A percentile compares a stretch with the other conserved stretches of the same genome.
These are phyloP conservation scores for Brenthis daphne DNA, from an alignment of 2,888 invertebrate genomes.

Conservation along the genomic window DNA sequence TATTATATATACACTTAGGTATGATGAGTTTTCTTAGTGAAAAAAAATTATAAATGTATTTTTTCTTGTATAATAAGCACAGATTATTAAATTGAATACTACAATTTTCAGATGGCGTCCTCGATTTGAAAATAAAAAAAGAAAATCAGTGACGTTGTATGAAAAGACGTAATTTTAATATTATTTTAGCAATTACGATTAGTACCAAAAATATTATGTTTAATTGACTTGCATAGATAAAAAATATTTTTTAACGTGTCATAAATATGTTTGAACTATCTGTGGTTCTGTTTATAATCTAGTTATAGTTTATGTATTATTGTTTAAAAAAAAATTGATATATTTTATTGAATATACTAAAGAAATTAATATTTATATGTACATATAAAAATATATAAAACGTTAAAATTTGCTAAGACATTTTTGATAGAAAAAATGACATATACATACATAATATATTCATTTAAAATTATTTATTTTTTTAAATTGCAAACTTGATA, in stretches of 20 bases:
- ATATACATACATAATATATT: no score
- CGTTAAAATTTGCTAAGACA: no score
- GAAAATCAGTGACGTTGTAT: conserved; percentile 58
- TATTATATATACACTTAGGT: no score
- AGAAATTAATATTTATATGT: not conserved
- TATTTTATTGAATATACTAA: no score
- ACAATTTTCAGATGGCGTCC: conserved; percentile 62
- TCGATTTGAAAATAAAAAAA: conserved; percentile 72
- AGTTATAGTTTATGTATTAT: no score
- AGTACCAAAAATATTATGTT: conserved; percentile 36
- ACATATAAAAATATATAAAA: not conserved
- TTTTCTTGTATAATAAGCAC: no score
- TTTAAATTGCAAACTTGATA: no score
- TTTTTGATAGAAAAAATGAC: no score
- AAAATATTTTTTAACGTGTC: conserved; percentile 6
- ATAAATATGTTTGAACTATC: not conserved
- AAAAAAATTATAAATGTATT: no score
- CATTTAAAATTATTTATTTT: no score
- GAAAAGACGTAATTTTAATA: conserved; percentile 50
- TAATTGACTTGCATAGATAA: conserved; percentile 28
- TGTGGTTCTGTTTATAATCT: not conserved
- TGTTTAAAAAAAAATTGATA: no score
- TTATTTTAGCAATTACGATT: conserved; percentile 42
- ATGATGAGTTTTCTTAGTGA: no score
- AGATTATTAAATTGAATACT: not conserved